phyloP scores from a whole-genome alignment of 2,113 vertebrate genomes.

The Eubucco bourcierii region DNA sequence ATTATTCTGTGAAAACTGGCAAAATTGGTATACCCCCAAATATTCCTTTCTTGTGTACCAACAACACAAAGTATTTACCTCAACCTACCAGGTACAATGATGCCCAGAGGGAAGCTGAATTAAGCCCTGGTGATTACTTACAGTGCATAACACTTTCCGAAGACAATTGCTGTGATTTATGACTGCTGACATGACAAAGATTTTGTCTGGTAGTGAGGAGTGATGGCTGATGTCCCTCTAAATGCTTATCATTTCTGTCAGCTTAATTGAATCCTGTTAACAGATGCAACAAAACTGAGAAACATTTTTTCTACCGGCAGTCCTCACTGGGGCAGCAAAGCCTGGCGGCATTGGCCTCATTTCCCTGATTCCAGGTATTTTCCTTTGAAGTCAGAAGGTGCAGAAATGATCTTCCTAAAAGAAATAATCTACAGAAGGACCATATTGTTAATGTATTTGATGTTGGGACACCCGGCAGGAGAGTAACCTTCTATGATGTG shows the following conservation, averaged over 20 bases:
- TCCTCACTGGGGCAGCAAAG: not conserved
- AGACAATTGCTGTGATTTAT: conserved; percentile 34
- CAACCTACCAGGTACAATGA: not conserved
- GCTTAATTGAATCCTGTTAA: conserved; percentile 41
- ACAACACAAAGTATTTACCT: not conserved
- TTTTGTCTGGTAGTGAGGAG: conserved; percentile 53
- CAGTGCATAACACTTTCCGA: not conserved
- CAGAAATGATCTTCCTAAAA: not conserved
- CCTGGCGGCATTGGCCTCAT: not conserved
- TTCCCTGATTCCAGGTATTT: not conserved
- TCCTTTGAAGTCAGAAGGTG: not conserved
- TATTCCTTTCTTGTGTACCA: not conserved
- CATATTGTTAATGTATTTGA: not conserved
- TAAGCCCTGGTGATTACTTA: conserved; percentile 39
- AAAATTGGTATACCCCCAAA: not conserved
- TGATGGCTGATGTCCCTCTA: conserved; percentile 40
- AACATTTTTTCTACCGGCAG: conserved; percentile 4
- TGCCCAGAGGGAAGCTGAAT: conserved; percentile 2
- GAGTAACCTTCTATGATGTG: not conserved
- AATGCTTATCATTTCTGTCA: conserved; percentile 37
- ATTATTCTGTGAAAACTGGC: not conserved
- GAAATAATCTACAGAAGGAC: not conserved
- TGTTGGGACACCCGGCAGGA: not conserved
- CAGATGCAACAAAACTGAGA: conserved; percentile 3
- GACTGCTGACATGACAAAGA: conserved; percentile 26